These are phyloP conservation scores for Pseudomyrmex cubaensis DNA, from an alignment of 1,140 invertebrate genomes.

Conservation along the genomic window DNA sequence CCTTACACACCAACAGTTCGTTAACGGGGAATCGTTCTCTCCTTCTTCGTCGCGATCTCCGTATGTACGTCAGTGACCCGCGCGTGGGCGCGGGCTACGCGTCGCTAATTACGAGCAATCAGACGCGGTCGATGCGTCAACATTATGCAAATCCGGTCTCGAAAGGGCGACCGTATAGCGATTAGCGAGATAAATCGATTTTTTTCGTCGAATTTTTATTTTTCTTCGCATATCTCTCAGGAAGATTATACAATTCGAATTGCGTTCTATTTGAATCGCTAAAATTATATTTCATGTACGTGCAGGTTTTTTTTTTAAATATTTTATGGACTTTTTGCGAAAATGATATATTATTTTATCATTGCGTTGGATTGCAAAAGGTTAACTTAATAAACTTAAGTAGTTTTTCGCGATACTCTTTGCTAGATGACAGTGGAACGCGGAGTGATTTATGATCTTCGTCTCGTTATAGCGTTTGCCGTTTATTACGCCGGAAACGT, in stretches of 20 bases:
- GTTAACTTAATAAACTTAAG: constrained; percentile 43
- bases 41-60: constrained; percentile 45
- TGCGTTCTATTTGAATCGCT: neutral
- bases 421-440: constrained; percentile 2
- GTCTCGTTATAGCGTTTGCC: constrained; percentile 47
- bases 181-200: constrained; percentile 60
- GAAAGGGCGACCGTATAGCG: constrained; percentile 78
- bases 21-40: constrained; percentile 66
- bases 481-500: constrained; percentile 47
- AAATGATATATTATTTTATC: neutral
- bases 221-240: neutral
- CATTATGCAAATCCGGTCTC: constrained; percentile 81
- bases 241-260: neutral
- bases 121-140: constrained; percentile 67
- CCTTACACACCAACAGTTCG: constrained; percentile 60
- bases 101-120: constrained; percentile 84
- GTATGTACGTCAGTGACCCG: constrained; percentile 71
- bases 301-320: no score
- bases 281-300: no score
- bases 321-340: no score
- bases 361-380: neutral
- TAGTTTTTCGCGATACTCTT: constrained; percentile 19
- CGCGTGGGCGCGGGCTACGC: constrained; percentile 82
- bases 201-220: neutral
- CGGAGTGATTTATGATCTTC: constrained; percentile 35